A percentile compares a stretch with the other conserved stretches of the same genome.
phyloP scores from a whole-genome alignment of 1,140 invertebrate species.

The Zophobas atratus region DNA sequence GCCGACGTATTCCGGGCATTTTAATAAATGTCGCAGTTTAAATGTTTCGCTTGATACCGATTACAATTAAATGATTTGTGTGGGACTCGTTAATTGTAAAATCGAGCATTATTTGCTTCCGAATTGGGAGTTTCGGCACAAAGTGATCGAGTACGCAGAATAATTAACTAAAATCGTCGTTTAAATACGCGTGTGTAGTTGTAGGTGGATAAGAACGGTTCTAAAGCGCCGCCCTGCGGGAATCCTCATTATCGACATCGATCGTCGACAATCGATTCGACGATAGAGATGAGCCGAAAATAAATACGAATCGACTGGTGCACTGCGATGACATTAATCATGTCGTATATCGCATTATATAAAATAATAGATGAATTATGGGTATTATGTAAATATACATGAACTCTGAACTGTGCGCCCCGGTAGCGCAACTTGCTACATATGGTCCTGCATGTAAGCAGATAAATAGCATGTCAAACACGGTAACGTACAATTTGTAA shows the following conservation, averaged over 20 bases:
- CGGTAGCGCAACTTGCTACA: slow-evolving; percentile 44
- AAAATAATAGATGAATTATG: slow-evolving; percentile 49
- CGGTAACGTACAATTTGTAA: slow-evolving; percentile 39
- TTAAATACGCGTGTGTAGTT: no score
- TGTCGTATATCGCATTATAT: slow-evolving; percentile 46
- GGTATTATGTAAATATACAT: slow-evolving; percentile 48
- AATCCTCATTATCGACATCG: neutral
- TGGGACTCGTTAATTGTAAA: neutral
- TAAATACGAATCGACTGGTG: slow-evolving; percentile 42
- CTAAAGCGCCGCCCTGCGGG: neutral
- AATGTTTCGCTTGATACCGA: neutral
- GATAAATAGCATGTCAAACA: slow-evolving; percentile 42
- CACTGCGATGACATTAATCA: slow-evolving; percentile 47
- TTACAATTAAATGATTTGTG: neutral
- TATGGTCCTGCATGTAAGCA: slow-evolving; percentile 44
- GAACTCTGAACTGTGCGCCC: slow-evolving; percentile 44
- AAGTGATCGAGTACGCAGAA: no score
- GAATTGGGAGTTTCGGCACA: no score
- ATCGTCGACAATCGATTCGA: slow-evolving; percentile 22
- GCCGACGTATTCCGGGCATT: neutral
- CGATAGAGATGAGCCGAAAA: slow-evolving; percentile 32
- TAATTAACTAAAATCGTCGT: no score
- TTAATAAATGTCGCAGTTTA: neutral
- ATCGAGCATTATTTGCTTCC: no score
- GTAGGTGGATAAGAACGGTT: neutral